Conservation (phyloP, 2,797 vertebrate genomes). For the Bucorvus abyssinicus region DNA sequence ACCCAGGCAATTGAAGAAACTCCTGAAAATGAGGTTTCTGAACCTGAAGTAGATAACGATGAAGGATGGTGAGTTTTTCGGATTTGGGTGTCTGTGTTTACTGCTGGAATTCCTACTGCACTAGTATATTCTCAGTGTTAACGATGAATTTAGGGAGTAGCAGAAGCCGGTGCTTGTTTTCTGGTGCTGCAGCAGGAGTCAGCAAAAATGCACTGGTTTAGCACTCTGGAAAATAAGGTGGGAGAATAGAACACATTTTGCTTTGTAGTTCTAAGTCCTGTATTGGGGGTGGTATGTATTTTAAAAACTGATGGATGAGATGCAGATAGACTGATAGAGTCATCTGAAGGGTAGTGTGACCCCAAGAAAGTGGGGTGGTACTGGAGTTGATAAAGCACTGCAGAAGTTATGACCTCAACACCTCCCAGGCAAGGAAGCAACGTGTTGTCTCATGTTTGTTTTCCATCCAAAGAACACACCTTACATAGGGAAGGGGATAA, state of each 20-base stretch:
- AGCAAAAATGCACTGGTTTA: background rate
- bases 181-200: background rate
- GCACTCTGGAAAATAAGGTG: background rate
- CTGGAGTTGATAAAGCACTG: background rate
- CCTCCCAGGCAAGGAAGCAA: background rate
- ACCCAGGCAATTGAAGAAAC: slow-evolving; percentile 88
- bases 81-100: background rate
- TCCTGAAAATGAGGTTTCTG: slow-evolving; percentile 82
- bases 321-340: background rate
- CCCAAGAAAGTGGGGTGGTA: background rate
- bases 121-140: background rate
- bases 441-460: background rate
- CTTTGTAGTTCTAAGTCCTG: background rate
- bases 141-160: background rate
- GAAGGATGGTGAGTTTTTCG: slow-evolving; percentile 90
- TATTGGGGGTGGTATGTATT: background rate
- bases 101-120: background rate
- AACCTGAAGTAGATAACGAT: slow-evolving; percentile 86
- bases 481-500: background rate
- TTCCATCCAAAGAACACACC: background rate
- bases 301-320: background rate
- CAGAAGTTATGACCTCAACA: background rate
- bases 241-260: background rate
- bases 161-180: background rate
- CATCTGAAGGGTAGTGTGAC: background rate